Conservation (phyloP, 2,888 invertebrate genomes). For the Microplitis deprimator region DNA sequence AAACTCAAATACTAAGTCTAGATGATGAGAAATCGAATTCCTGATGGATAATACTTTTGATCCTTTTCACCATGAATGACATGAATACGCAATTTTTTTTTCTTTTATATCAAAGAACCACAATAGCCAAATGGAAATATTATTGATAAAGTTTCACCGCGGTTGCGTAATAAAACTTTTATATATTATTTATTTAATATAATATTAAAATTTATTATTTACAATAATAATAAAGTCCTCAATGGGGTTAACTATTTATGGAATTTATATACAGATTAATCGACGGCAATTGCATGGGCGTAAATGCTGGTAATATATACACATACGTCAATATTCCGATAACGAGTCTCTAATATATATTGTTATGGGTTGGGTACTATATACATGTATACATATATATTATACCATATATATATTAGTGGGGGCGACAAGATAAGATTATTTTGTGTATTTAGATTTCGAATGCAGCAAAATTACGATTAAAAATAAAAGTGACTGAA, state of each 20-base stretch:
- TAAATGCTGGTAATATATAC: slow-evolving; percentile 23
- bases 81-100: neutral
- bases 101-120: neutral
- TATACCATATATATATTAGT: neutral
- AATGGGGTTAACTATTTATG: neutral
- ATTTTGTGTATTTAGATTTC: neutral
- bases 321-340: slow-evolving; percentile 23
- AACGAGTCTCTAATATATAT: slow-evolving; percentile 6
- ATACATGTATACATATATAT: neutral
- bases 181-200: too few species aligned
- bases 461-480: neutral
- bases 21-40: neutral
- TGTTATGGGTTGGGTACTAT: neutral
- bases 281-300: slow-evolving; percentile 21
- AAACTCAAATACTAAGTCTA: neutral
- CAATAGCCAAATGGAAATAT: neutral
- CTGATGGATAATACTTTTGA: neutral
- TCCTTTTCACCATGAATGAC: neutral
- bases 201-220: neutral
- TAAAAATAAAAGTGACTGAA: neutral
- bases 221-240: neutral
- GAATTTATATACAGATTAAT: slow-evolving; percentile 28
- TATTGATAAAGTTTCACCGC: neutral
- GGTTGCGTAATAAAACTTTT: too few species aligned
- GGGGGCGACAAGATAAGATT: neutral